Evolutionary conservation across 2,113 vertebrate species (phyloP).

Genomic region (Amazona vittata): DNA sequence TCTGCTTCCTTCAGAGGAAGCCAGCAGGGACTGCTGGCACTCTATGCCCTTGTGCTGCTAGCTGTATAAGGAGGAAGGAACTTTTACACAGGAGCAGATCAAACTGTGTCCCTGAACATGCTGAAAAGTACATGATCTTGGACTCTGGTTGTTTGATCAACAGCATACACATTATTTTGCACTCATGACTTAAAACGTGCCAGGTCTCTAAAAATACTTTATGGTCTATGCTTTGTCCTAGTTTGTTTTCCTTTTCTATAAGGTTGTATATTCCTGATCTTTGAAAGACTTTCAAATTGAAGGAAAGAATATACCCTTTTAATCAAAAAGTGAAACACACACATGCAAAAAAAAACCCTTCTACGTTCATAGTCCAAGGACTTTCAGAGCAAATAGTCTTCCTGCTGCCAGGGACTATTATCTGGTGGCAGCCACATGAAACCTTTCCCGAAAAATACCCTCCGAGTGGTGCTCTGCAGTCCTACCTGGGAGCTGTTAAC

Average conservation of each 20-base stretch:
- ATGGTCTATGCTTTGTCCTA: neutral
- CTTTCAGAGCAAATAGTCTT: neutral
- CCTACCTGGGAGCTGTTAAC: conserved; percentile 6
- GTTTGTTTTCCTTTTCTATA: neutral
- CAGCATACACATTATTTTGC: neutral
- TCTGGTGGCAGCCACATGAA: neutral
- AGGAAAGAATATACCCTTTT: neutral
- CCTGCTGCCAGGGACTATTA: neutral
- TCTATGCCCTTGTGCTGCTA: neutral
- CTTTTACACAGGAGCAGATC: neutral
- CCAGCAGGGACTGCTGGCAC: neutral
- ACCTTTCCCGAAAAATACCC: conserved; percentile 6
- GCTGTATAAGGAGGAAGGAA: neutral
- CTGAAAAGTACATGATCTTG: neutral
- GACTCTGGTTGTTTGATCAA: neutral
- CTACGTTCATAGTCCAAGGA: neutral
- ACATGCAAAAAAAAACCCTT: neutral
- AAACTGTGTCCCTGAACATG: neutral
- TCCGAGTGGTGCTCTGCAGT: neutral
- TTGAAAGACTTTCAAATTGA: neutral
- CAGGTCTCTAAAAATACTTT: neutral
- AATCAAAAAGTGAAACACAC: neutral
- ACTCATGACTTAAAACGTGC: neutral
- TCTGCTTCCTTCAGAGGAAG: neutral
- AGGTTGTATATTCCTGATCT: neutral